Evolutionary conservation across 2,888 invertebrate species (phyloP), one percentile per base, ranked within the genome.

Genomic region (Cantharis rufa): DNA sequence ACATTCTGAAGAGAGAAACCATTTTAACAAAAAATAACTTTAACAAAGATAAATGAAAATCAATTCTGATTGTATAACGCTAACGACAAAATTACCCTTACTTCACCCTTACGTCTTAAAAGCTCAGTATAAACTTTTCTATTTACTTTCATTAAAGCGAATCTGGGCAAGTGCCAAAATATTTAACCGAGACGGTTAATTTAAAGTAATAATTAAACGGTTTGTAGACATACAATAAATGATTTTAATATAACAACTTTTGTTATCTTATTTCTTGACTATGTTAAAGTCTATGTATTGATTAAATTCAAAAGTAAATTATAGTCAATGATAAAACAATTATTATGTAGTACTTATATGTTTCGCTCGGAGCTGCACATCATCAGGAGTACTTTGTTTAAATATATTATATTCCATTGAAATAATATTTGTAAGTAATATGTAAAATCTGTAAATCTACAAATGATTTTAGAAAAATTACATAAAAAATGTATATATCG

Each of bases 31-130:
- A 78, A 75, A 72, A 70, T 75, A 72, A 78, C 79, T 81, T 81
- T 77, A 81, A 80, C 81, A 81, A 79, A 80, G 80, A 82, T 82
- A 81, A 83, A 82, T 81, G 81, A 81, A 81, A 83, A 81, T 81
- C 81, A 82, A 82, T 82, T 79, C 74, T 73, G 74, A 75, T 75
- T 75, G 66, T 72, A 73, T 74, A 72, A 70, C 71, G 64, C 76
- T 72, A 69, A 63, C 76, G 69, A 77, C 74, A 70, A 71, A 73
- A 73, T 73, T 73, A 69, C 73, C 73, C 74, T 74, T 72, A 78
- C 48, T 72, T 69, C 71, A 32, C 70, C 75, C 76, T 74, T 78
- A 72, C 74, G 69, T 61, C 73, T 79, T 81, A 74, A 80, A 77
- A 77, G 24, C 72, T 68, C 73, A 15, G 18, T 61, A 62, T 27